These are phyloP conservation scores for Telmatochromis sp. DNA, from an alignment of 2,113 vertebrate species.

Conservation along the genomic window DNA sequence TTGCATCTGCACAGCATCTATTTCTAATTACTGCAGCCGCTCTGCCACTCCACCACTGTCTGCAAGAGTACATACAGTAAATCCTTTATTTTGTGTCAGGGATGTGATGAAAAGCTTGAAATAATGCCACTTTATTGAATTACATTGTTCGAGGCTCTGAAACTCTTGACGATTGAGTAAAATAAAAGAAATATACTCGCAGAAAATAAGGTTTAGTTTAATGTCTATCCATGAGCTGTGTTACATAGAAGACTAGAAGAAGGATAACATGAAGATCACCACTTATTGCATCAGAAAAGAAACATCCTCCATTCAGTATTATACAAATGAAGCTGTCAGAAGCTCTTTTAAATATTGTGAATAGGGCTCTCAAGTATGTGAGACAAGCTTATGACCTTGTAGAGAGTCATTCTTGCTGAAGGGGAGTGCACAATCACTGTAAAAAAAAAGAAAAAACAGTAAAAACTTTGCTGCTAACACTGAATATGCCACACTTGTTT, in stretches of 20 bases:
- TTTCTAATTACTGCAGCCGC: not conserved
- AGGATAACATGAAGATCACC: not conserved
- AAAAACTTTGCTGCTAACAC: not conserved
- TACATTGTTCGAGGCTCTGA: not conserved
- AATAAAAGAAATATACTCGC: not conserved
- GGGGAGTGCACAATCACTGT: not conserved
- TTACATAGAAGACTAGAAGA: not conserved
- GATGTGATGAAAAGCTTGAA: not conserved
- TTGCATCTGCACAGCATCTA: not conserved
- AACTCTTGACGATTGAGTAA: not conserved
- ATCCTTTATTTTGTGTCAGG: not conserved
- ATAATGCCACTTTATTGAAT: not conserved
- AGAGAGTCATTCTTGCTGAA: not conserved
- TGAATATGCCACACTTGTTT: not conserved
- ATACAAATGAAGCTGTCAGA: slow-evolving; percentile 15
- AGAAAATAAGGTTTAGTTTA: not conserved
- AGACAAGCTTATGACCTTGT: slow-evolving; percentile 38
- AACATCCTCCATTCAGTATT: not conserved
- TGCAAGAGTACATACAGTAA: not conserved
- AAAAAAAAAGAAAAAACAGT: not conserved
- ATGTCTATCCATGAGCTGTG: not conserved
- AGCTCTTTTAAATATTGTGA: not conserved
- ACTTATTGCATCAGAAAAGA: not conserved
- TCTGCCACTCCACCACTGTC: not conserved
- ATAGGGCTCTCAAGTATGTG: slow-evolving; percentile 11